phyloP scores from a whole-genome alignment of 2,888 invertebrate species.

The Exocentrus adspersus region DNA sequence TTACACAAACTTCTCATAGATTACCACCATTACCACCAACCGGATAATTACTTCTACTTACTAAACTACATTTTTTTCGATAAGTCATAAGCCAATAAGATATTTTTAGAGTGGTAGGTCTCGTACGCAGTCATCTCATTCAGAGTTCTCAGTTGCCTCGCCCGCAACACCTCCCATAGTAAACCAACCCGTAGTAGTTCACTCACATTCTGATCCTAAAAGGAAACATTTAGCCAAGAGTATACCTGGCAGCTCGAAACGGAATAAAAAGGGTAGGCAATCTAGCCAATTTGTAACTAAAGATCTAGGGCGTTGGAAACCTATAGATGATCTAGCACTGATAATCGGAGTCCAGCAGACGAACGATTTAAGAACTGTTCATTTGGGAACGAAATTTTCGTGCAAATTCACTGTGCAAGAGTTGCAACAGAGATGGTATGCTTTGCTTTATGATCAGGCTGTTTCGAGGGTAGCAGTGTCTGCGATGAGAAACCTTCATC shows the following conservation, averaged over 20 bases:
- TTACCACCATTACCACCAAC: no score
- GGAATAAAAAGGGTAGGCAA: slow-evolving; percentile 70
- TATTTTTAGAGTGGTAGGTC: slow-evolving; percentile 59
- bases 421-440: slow-evolving; percentile 96
- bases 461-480: slow-evolving; percentile 91
- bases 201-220: slow-evolving; percentile 55
- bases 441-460: slow-evolving; percentile 92
- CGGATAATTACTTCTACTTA: no score
- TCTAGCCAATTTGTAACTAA: slow-evolving; percentile 79
- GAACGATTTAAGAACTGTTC: slow-evolving; percentile 83
- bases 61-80: no score
- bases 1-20: no score
- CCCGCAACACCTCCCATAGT: slow-evolving; percentile 55
- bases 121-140: slow-evolving; percentile 62
- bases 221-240: slow-evolving; percentile 63
- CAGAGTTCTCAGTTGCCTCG: slow-evolving; percentile 55
- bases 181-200: slow-evolving; percentile 54
- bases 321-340: slow-evolving; percentile 93
- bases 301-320: slow-evolving; percentile 95
- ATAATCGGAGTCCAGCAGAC: slow-evolving; percentile 91
- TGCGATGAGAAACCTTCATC: slow-evolving; percentile 93
- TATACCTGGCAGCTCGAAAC: slow-evolving; percentile 60
- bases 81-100: no score
- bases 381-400: slow-evolving; percentile 94
- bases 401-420: slow-evolving; percentile 94